These are phyloP conservation scores for Collichthys lucidus DNA, from an alignment of 2,113 vertebrate genomes.

Conservation along the genomic window DNA sequence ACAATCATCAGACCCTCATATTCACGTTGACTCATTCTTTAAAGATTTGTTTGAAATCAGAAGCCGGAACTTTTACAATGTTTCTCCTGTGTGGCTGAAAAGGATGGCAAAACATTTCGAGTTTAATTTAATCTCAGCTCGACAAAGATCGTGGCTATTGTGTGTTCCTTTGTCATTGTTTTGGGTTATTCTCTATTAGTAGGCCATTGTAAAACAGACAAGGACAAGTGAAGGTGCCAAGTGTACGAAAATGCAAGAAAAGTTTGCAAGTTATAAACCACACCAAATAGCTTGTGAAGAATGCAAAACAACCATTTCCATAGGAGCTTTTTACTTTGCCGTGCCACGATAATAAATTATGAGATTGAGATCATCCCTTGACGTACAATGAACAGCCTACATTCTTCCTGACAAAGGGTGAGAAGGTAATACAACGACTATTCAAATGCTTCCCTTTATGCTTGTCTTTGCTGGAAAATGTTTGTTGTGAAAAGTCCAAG, in stretches of 20 bases:
- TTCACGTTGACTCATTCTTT: conserved; percentile 30
- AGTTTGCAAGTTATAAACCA: conserved; percentile 50
- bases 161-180: conserved; percentile 19
- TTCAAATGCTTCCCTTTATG: conserved; percentile 82
- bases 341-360: conserved; percentile 70
- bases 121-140: background rate
- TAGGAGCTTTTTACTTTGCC: conserved; percentile 70
- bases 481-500: conserved; percentile 84
- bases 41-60: conserved; percentile 29
- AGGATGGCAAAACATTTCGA: background rate
- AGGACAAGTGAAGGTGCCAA: conserved; percentile 47
- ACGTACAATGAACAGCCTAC: conserved; percentile 74
- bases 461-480: conserved; percentile 79
- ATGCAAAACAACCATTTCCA: conserved; percentile 65
- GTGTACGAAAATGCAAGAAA: conserved; percentile 50
- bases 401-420: conserved; percentile 80
- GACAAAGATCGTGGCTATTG: background rate
- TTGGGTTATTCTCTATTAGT: conserved; percentile 21
- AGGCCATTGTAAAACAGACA: conserved; percentile 8
- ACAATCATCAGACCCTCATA: conserved; percentile 48
- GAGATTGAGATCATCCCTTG: conserved; percentile 83
- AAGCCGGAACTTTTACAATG: conserved; percentile 10
- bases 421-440: conserved; percentile 80
- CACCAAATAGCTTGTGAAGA: conserved; percentile 66
- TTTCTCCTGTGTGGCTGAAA: background rate